Percentiles rank a stretch among this genome's conserved stretches.
Conservation (phyloP, 2,888 invertebrate species). For the Mystacides longicornis region DNA sequence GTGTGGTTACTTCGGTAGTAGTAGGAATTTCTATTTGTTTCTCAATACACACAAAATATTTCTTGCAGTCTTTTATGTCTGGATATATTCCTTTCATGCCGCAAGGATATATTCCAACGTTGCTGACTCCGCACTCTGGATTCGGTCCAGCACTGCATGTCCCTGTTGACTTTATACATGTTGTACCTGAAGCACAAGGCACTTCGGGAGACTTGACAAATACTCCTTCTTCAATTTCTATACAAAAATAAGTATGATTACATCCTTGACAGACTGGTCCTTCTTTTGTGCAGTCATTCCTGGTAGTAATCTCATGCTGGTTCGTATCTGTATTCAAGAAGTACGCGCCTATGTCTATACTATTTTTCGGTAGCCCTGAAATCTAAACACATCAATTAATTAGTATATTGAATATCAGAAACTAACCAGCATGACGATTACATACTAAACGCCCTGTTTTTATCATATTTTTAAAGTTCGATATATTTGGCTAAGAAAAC, state of each 20-base stretch:
- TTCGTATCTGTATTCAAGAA: background rate
- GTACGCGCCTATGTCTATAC: background rate
- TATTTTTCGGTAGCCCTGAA: background rate
- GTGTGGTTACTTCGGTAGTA: too few relatives aligned
- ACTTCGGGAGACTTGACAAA: too few relatives aligned
- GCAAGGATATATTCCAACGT: conserved; percentile 3
- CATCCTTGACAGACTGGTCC: background rate
- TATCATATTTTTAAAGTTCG: too few relatives aligned
- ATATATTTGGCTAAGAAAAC: too few relatives aligned
- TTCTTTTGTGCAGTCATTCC: background rate
- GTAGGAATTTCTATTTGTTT: too few relatives aligned
- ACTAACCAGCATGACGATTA: too few relatives aligned
- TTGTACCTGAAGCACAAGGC: too few relatives aligned
- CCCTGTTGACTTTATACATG: conserved; percentile 10
- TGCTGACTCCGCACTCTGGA: conserved; percentile 6
- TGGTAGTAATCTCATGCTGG: too few relatives aligned
- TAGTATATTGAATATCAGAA: too few relatives aligned
- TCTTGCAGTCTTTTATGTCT: conserved; percentile 13
- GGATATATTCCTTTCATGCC: conserved; percentile 19
- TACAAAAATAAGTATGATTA: background rate
- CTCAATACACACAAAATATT: conserved; percentile 18
- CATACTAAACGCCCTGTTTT: too few relatives aligned
- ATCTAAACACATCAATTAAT: too few relatives aligned
- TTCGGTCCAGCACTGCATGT: conserved; percentile 12
- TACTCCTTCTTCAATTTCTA: too few relatives aligned